A percentile compares a stretch with the other conserved stretches of the same genome.
Conservation (phyloP, 2,797 vertebrate genomes). For the Pantherophis vulpinus region DNA sequence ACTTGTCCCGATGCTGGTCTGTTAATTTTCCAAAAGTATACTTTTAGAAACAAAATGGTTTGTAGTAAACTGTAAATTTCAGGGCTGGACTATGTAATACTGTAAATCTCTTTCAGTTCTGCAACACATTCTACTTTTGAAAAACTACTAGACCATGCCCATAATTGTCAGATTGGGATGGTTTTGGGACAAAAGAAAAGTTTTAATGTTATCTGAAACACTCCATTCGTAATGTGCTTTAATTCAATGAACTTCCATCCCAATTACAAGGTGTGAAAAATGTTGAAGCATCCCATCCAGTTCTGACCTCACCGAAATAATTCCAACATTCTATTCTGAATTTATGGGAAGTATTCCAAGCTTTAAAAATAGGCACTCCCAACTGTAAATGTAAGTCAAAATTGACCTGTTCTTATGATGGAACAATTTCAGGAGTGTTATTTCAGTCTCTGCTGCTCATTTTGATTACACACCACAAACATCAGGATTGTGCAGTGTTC, state of each 20-base stretch:
- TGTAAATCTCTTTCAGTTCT: neutral
- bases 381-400: neutral
- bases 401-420: neutral
- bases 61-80: neutral
- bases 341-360: neutral
- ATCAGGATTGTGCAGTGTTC: neutral
- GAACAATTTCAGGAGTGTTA: neutral
- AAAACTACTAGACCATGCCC: neutral
- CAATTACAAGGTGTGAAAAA: neutral
- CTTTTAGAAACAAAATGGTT: neutral
- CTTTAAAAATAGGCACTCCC: neutral
- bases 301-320: neutral
- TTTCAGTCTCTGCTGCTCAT: neutral
- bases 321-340: neutral
- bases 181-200: neutral
- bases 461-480: neutral
- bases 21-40: neutral
- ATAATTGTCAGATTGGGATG: neutral
- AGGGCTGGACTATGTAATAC: neutral
- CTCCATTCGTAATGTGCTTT: neutral
- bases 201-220: neutral
- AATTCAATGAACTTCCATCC: neutral
- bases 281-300: neutral
- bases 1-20: neutral
- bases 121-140: neutral